These are phyloP conservation scores for Vidua chalybeata DNA, from an alignment of 2,113 vertebrate genomes.

Conservation along the genomic window DNA sequence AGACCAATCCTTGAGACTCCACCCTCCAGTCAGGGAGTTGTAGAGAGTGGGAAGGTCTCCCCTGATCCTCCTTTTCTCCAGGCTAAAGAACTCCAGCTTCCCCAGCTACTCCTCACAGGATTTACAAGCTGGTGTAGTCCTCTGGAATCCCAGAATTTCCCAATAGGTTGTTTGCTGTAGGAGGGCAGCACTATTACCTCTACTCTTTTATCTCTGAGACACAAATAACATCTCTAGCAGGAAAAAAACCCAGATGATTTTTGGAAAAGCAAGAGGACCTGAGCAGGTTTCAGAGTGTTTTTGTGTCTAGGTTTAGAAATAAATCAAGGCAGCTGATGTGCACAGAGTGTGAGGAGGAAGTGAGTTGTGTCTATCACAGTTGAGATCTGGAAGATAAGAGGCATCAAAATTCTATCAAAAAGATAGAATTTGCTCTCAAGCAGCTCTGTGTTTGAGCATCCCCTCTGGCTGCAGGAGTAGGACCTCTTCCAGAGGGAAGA, in stretches of 20 bases:
- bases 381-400: background rate
- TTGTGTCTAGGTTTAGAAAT: conserved; percentile 1
- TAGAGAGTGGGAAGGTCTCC: background rate
- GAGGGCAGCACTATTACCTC: background rate
- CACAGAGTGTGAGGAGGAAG: background rate
- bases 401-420: background rate
- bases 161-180: background rate
- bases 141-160: background rate
- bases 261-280: background rate
- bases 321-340: background rate
- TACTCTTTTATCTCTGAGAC: background rate
- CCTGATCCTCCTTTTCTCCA: background rate
- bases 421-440: background rate
- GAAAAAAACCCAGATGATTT: background rate
- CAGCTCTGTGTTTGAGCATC: background rate
- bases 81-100: background rate
- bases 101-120: background rate
- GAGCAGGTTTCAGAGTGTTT: background rate
- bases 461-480: background rate
- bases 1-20: too few species aligned
- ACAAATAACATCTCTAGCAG: background rate
- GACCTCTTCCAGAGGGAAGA: background rate
- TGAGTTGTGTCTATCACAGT: background rate
- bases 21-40: background rate
- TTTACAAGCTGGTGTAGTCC: background rate